Percentiles rank a stretch among this genome's conserved stretches.
Conservation (phyloP, 2,113 vertebrate genomes). For the Eurypyga helias region DNA sequence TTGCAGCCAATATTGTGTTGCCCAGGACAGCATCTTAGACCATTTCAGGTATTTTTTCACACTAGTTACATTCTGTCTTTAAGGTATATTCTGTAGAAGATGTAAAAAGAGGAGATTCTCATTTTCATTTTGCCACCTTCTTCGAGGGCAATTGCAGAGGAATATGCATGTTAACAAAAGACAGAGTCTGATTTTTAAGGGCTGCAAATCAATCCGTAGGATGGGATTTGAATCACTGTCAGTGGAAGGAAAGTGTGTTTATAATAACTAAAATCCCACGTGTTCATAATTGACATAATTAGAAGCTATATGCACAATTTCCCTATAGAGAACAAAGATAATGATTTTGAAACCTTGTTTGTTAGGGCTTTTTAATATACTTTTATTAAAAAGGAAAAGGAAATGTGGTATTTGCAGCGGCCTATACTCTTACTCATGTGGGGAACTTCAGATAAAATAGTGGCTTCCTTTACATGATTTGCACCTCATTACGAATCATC, state of each 20-base stretch:
- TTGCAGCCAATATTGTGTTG: background rate
- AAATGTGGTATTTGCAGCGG: slow-evolving; percentile 30
- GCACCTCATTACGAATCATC: background rate
- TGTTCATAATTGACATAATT: slow-evolving; percentile 60
- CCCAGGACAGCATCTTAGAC: background rate
- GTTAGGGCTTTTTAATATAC: slow-evolving; percentile 45
- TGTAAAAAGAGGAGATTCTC: background rate
- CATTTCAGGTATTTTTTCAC: background rate
- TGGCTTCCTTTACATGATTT: slow-evolving; percentile 44
- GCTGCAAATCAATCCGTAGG: background rate
- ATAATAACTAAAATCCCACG: slow-evolving; percentile 44
- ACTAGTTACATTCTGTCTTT: background rate
- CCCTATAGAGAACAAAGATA: slow-evolving; percentile 42
- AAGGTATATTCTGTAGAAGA: background rate
- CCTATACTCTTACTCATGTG: slow-evolving; percentile 7
- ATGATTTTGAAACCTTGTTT: slow-evolving; percentile 65
- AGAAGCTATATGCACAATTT: slow-evolving; percentile 49
- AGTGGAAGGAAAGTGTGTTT: slow-evolving; percentile 41
- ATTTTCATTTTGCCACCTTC: background rate
- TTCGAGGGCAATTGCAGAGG: background rate
- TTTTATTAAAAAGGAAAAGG: slow-evolving; percentile 62
- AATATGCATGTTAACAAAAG: background rate
- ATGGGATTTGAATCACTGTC: slow-evolving; percentile 7
- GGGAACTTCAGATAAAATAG: slow-evolving; percentile 40
- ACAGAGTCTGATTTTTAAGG: background rate